Evolutionary conservation across 2,113 vertebrate species (phyloP).

Genomic region (Tachysurus fulvidraco): DNA sequence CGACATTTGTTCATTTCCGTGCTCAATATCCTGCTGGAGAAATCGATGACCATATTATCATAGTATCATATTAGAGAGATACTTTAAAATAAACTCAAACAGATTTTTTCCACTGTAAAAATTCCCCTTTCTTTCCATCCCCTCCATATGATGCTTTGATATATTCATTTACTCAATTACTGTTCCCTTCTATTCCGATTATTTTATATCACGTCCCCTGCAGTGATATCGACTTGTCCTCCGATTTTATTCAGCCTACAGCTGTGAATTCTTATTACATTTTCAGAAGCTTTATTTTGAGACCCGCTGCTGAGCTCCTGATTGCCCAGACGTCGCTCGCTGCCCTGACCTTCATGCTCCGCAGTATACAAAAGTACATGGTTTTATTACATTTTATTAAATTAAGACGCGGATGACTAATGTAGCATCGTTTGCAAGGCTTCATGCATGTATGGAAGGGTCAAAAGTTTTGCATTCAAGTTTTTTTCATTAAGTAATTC

Average conservation of each 20-base stretch:
- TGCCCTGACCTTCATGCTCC: slow-evolving; percentile 27
- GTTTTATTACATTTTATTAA: neutral
- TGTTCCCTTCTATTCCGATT: neutral
- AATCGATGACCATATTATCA: too few species aligned
- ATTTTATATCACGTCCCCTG: slow-evolving; percentile 18
- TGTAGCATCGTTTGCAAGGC: neutral
- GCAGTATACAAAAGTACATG: too few species aligned
- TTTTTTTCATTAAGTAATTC: too few species aligned
- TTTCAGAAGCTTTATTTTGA: neutral
- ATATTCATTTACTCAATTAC: slow-evolving; percentile 23
- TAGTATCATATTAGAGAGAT: neutral
- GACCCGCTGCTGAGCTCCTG: neutral
- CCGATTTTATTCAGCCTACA: neutral
- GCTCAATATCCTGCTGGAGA: neutral
- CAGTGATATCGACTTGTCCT: neutral
- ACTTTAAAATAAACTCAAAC: neutral
- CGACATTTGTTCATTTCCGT: neutral
- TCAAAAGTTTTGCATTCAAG: too few species aligned
- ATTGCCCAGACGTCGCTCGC: neutral
- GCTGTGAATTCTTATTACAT: slow-evolving; percentile 3
- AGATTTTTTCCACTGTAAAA: neutral
- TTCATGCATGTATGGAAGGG: too few species aligned
- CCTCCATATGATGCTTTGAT: neutral
- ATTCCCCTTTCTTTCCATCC: neutral
- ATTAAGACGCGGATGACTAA: neutral